Percentiles rank a stretch among this genome's conserved stretches.
These are phyloP conservation scores for Pseudomyrmex pallidus DNA, from an alignment of 1,140 invertebrate species.

Conservation along the genomic window DNA sequence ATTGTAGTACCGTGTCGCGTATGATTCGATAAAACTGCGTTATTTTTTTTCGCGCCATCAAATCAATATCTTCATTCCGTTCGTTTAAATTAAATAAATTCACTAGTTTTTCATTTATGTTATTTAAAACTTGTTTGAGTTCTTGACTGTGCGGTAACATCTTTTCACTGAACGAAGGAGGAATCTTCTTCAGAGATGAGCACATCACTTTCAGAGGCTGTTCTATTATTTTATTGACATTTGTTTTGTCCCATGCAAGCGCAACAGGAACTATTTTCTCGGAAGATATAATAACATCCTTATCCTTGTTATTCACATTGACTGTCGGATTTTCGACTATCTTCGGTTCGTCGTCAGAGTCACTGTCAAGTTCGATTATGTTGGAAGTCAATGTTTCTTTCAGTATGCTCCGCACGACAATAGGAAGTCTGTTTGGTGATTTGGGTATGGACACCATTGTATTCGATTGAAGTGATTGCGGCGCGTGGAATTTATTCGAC, in stretches of 20 bases:
- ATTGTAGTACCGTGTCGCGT: slow-evolving; percentile 66
- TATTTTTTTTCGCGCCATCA: not conserved
- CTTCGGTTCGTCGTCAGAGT: slow-evolving; percentile 74
- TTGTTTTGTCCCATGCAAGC: slow-evolving; percentile 55
- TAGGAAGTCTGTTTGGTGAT: slow-evolving; percentile 43
- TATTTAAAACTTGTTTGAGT: slow-evolving; percentile 39
- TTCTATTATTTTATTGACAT: not conserved
- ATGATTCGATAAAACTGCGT: slow-evolving; percentile 69
- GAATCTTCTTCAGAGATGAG: not conserved
- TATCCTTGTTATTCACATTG: slow-evolving; percentile 6
- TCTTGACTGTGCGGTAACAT: slow-evolving; percentile 53
- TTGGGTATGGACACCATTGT: slow-evolving; percentile 80
- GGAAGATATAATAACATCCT: not conserved
- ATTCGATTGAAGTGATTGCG: slow-evolving; percentile 16
- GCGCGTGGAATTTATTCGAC: not conserved
- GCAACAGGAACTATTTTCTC: slow-evolving; percentile 63
- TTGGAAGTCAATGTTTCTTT: slow-evolving; percentile 62
- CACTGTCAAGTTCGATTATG: slow-evolving; percentile 82
- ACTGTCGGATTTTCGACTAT: slow-evolving; percentile 41
- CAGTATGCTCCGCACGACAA: slow-evolving; percentile 60
- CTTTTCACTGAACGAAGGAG: slow-evolving; percentile 23
- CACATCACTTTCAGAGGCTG: slow-evolving; percentile 3
- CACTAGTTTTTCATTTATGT: slow-evolving; percentile 25
- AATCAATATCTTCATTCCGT: not conserved
- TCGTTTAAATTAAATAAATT: slow-evolving; percentile 12